Evolutionary conservation across 1,140 invertebrate species (phyloP).

Genomic region (Camponotus vicinus): DNA sequence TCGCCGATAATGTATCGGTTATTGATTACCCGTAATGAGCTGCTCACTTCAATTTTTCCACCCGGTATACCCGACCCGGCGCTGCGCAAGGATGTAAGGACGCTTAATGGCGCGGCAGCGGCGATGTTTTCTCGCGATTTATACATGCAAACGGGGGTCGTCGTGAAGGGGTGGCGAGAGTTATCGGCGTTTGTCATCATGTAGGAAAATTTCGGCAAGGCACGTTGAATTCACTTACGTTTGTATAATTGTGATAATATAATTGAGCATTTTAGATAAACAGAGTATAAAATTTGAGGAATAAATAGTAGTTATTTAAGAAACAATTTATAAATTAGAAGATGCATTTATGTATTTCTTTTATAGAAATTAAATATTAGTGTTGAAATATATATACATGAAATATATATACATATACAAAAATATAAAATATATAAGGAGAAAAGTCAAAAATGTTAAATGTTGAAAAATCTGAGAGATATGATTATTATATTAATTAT

Average conservation of each 20-base stretch:
- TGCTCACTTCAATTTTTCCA: constrained; percentile 71
- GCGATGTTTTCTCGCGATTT: constrained; percentile 36
- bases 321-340: too few relatives aligned
- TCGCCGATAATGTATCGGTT: constrained; percentile 81
- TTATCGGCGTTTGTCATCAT: constrained; percentile 34
- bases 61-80: constrained; percentile 42
- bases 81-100: constrained; percentile 42
- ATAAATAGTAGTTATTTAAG: too few relatives aligned
- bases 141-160: constrained; percentile 14
- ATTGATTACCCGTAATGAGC: constrained; percentile 84
- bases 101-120: constrained; percentile 51
- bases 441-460: too few relatives aligned
- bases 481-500: not conserved
- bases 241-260: constrained; percentile 1
- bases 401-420: too few relatives aligned
- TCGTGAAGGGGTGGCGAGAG: constrained; percentile 1
- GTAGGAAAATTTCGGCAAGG: constrained; percentile 33
- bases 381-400: too few relatives aligned
- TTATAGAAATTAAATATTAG: too few relatives aligned
- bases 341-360: too few relatives aligned
- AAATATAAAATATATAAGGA: too few relatives aligned
- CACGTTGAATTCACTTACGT: not conserved
- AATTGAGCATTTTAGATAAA: not conserved
- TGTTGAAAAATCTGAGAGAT: not conserved
- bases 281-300: not conserved